A percentile compares a stretch with the other conserved stretches of the same genome.
phyloP scores from a whole-genome alignment of 2,797 vertebrate species.

The Mastacembelus armatus region DNA sequence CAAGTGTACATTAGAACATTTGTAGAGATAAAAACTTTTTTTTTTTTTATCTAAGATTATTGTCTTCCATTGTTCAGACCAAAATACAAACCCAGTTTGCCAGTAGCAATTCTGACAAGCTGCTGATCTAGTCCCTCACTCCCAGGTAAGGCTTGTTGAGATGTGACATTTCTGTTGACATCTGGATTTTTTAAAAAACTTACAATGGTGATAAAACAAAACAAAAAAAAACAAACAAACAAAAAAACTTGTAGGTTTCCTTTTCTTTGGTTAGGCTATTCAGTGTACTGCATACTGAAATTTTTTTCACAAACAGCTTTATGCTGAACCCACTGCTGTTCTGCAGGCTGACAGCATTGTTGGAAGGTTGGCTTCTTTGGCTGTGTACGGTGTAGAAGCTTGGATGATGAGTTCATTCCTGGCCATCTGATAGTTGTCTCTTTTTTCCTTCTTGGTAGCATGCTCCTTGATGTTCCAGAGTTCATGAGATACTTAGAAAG shows the following conservation, averaged over 20 bases:
- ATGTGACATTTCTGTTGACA: not conserved
- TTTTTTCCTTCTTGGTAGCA: conserved; percentile 11
- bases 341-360: conserved; percentile 19
- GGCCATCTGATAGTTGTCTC: conserved; percentile 51
- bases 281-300: not conserved
- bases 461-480: conserved; percentile 17
- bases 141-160: not conserved
- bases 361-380: conserved; percentile 31
- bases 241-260: not conserved
- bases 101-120: not conserved
- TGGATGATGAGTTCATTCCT: conserved; percentile 44
- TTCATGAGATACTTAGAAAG: conserved; percentile 11
- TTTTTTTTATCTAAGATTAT: too few relatives aligned
- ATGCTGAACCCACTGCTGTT: conserved; percentile 2
- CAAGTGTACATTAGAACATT: not conserved
- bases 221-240: too few relatives aligned
- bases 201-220: too few relatives aligned
- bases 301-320: not conserved
- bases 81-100: not conserved
- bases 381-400: conserved; percentile 21
- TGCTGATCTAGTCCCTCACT: not conserved
- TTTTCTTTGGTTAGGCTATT: not conserved
- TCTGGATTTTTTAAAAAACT: too few relatives aligned
- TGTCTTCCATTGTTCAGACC: not conserved
- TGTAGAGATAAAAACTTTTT: not conserved